Conservation (phyloP, 2,797 vertebrate species). For the Geotrypetes seraphini region DNA sequence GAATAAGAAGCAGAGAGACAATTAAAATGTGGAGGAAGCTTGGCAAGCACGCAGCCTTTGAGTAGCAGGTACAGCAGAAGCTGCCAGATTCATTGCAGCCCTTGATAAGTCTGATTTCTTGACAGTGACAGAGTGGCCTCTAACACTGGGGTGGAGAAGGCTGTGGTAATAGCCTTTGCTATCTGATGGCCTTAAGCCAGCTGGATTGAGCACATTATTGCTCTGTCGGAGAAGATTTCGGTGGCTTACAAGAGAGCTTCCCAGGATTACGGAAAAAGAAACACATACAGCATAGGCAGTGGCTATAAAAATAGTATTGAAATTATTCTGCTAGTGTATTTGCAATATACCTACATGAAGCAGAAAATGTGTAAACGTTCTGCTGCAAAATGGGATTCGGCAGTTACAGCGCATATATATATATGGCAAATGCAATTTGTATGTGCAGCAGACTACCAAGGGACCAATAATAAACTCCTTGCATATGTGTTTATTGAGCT, state of each 20-base stretch:
- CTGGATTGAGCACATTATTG: fast-evolving
- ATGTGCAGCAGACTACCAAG: too few relatives aligned
- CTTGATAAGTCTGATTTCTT: not conserved
- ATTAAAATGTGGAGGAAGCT: not conserved
- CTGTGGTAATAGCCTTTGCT: constrained; percentile 4
- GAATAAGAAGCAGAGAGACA: not conserved
- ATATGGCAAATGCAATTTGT: too few relatives aligned
- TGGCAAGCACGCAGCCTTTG: fast-evolving
- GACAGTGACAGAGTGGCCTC: not conserved
- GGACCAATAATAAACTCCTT: too few relatives aligned
- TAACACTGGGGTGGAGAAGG: not conserved
- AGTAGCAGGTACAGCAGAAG: not conserved
- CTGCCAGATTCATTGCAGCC: not conserved
- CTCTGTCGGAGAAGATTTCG: not conserved
- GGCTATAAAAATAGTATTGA: not conserved
- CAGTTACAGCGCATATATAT: too few relatives aligned
- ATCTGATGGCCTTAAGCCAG: constrained; percentile 3
- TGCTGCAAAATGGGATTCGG: too few relatives aligned
- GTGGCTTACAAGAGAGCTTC: not conserved
- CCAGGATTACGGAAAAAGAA: not conserved
- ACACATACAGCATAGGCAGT: not conserved
- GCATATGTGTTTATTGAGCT: too few relatives aligned
- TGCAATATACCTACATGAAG: too few relatives aligned
- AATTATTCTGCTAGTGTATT: too few relatives aligned
- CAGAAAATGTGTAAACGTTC: too few relatives aligned